Base-by-base conservation (phyloP, 1,140 invertebrate species). In the Drosophila miranda region DNA sequence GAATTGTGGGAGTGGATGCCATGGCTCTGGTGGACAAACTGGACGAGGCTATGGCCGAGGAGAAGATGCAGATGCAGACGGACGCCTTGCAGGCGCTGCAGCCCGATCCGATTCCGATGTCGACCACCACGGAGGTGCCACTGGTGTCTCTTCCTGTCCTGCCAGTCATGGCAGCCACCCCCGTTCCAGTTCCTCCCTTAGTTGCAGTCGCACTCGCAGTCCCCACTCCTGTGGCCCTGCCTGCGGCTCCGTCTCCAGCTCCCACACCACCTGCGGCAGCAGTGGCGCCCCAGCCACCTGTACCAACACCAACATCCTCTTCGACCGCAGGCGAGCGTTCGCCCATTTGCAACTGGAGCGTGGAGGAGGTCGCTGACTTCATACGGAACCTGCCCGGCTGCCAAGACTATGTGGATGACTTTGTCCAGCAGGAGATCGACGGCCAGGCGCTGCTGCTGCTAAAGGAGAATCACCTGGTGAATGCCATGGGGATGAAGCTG, bases 401-500 rank as follows among this genome's bases (percentile, higher is more conserved):
- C 90, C 93, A 95, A 1, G 96, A 97, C 78, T 99, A 99, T 89
- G 98, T 97, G 0, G 97, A 99, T 89, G 98, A 99, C 90, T 99
- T 99, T 92, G 94, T 95, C 1, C 95, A 96, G 53, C 97, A 99
- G 90, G 98, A 99, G 92, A 99, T 99, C 71, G 98, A 99, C 89
- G 98, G 98, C 0, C 97, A 99, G 89, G 98, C 98, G 6, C 91
- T 99, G 19, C 94, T 99, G 92, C 92, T 99, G 46, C 94, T 99
- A n/a, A 97, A 98, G 90, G 97, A 97, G 66, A 97, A 99, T 86
- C 97, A 99, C 92, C 92, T 99, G 8, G 98, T 99, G 93, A 95
- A 95, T 28, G 96, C 97, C 4, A 98, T 99, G 94, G 95, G 95
- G 38, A 98, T 99, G 93, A 98, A 98, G 88, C 93, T 99, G 0